phyloP scores from a whole-genome alignment of 1,140 invertebrate genomes.

The Euwallacea similis region DNA sequence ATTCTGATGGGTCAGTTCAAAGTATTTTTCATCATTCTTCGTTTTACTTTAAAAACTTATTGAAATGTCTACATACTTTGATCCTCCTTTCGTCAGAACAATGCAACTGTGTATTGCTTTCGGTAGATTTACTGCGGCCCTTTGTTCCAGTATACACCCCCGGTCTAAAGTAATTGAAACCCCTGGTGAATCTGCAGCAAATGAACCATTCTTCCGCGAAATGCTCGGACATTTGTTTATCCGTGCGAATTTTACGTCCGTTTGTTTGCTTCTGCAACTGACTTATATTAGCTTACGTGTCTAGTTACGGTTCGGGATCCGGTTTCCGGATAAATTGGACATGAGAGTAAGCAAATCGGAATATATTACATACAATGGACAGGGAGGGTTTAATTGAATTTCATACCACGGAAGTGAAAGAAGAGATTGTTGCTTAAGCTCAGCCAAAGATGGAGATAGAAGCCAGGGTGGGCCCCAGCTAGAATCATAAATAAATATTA shows the following conservation, averaged over 20 bases:
- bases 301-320: slow-evolving; percentile 5
- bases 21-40: no score
- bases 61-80: no score
- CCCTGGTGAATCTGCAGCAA: slow-evolving; percentile 17
- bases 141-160: not conserved
- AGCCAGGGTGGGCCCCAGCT: no score
- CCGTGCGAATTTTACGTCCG: slow-evolving; percentile 23
- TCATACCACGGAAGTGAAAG: not conserved
- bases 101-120: no score
- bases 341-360: no score
- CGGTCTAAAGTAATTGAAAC: slow-evolving; percentile 9
- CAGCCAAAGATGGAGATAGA: no score
- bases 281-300: slow-evolving; percentile 23
- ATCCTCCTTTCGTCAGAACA: no score
- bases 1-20: no score
- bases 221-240: slow-evolving; percentile 21
- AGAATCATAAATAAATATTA: no score
- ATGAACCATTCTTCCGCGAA: slow-evolving; percentile 20
- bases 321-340: no score
- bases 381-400: not conserved
- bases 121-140: no score
- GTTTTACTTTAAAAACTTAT: no score
- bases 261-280: slow-evolving; percentile 22
- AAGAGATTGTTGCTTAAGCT: not conserved
- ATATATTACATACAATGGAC: not conserved